phyloP scores from a whole-genome alignment of 1,140 invertebrate genomes.

The Chironomus tepperi region DNA sequence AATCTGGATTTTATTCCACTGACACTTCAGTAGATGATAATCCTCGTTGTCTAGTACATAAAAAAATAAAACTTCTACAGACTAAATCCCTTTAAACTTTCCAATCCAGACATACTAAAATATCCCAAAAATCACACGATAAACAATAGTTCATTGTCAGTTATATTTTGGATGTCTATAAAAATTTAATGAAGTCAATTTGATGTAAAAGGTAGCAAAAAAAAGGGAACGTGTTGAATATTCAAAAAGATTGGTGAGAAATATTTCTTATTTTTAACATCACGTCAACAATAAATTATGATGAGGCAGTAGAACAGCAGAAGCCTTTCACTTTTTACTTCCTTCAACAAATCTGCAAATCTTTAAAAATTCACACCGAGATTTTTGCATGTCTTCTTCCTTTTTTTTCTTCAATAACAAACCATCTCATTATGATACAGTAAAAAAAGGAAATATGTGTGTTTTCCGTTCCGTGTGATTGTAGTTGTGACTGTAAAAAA shows the following conservation, averaged over 20 bases:
- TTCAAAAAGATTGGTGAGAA: slow-evolving; percentile 12
- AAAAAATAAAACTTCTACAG: no score
- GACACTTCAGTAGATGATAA: no score
- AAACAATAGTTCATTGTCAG: no score
- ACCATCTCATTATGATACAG: not conserved
- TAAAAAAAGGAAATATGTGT: not conserved
- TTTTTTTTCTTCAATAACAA: not conserved
- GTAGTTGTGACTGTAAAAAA: not conserved
- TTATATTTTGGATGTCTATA: no score
- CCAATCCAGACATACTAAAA: no score
- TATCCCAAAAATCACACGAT: no score
- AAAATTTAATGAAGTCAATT: no score
- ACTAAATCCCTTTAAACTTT: no score
- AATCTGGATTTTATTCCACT: no score
- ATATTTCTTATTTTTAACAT: not conserved
- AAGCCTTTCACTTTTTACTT: not conserved
- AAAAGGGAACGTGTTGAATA: not conserved
- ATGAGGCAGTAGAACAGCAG: not conserved
- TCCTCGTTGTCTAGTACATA: no score
- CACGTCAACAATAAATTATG: slow-evolving; percentile 2
- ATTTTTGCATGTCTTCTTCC: not conserved
- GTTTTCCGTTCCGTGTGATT: not conserved
- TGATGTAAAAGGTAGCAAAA: not conserved
- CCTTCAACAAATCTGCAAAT: slow-evolving; percentile 1
- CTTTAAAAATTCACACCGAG: slow-evolving; percentile 13